These are phyloP conservation scores for Epizoanthus rinbou DNA, from an alignment of 92 coral and sea anemone genomes.

Conservation along the genomic window DNA sequence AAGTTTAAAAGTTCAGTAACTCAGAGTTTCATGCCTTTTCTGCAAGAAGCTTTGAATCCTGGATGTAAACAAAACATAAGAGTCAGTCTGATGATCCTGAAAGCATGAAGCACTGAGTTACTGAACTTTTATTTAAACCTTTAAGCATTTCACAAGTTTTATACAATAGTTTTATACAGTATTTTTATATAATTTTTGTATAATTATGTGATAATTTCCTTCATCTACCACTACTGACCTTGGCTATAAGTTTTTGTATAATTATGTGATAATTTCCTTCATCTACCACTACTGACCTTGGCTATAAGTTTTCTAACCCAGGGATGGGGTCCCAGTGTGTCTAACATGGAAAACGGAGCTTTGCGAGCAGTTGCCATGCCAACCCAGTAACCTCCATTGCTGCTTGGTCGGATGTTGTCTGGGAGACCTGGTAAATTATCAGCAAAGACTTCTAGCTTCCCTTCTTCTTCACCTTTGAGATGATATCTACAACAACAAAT, in stretches of 20 bases:
- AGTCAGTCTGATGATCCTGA: too few relatives aligned
- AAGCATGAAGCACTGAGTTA: too few relatives aligned
- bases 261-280: not conserved
- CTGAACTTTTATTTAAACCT: too few relatives aligned
- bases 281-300: slow-evolving; percentile 51
- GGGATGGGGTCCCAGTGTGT: slow-evolving; percentile 60
- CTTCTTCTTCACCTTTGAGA: slow-evolving; percentile 78
- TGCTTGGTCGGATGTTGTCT: slow-evolving; percentile 81
- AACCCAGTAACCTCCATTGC: slow-evolving; percentile 87
- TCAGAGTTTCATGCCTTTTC: too few relatives aligned
- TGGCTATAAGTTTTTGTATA: slow-evolving; percentile 52
- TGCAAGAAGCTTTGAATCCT: too few relatives aligned
- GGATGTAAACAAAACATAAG: too few relatives aligned
- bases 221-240: slow-evolving; percentile 46
- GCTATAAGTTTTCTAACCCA: slow-evolving; percentile 62
- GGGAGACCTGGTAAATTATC: slow-evolving; percentile 88
- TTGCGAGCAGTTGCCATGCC: slow-evolving; percentile 54
- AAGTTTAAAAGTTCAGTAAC: too few relatives aligned
- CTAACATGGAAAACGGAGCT: slow-evolving; percentile 53
- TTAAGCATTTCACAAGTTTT: too few relatives aligned
- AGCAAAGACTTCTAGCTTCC: slow-evolving; percentile 75
- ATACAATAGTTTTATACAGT: too few relatives aligned
- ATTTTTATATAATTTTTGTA: not conserved
- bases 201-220: not conserved
- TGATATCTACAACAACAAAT: slow-evolving; percentile 58